Evolutionary conservation across 2,113 vertebrate genomes (phyloP).

Genomic region (Cheilinus undulatus): DNA sequence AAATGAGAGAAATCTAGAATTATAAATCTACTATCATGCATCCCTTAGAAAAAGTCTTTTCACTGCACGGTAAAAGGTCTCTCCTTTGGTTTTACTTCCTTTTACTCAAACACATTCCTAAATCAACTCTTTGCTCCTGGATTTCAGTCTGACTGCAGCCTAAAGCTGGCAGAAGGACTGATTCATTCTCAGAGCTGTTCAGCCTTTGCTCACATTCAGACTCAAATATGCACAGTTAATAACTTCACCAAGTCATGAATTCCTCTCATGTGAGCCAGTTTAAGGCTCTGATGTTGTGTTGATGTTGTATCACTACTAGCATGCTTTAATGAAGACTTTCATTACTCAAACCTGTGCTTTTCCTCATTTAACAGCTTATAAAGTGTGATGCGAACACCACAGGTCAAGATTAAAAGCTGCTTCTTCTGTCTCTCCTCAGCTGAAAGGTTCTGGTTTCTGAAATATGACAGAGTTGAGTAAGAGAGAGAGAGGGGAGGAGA

Average conservation of each 20-base stretch:
- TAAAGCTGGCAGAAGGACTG: constrained; percentile 12
- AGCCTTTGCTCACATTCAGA: constrained; percentile 26
- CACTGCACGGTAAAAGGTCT: no score
- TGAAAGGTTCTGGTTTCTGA: no score
- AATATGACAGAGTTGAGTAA: no score
- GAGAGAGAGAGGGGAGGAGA: no score
- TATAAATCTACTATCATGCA: no score
- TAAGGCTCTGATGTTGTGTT: constrained; percentile 6
- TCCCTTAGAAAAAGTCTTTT: no score
- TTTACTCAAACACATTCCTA: constrained; percentile 17
- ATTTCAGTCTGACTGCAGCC: constrained; percentile 22
- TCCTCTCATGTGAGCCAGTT: constrained; percentile 11
- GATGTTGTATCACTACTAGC: constrained; percentile 15
- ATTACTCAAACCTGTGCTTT: constrained; percentile 8
- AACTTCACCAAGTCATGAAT: constrained; percentile 42
- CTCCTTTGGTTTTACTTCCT: constrained; percentile 19
- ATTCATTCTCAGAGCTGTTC: constrained; percentile 29
- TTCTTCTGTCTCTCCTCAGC: no score
- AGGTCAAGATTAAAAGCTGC: constrained; percentile 28
- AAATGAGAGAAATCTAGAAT: no score
- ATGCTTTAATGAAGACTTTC: constrained; percentile 20
- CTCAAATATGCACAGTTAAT: constrained; percentile 44
- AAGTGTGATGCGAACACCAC: constrained; percentile 8
- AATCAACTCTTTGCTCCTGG: no score
- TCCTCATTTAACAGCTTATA: no score